These are phyloP conservation scores for Tinamus guttatus DNA, from an alignment of 2,113 vertebrate genomes.

Conservation along the genomic window DNA sequence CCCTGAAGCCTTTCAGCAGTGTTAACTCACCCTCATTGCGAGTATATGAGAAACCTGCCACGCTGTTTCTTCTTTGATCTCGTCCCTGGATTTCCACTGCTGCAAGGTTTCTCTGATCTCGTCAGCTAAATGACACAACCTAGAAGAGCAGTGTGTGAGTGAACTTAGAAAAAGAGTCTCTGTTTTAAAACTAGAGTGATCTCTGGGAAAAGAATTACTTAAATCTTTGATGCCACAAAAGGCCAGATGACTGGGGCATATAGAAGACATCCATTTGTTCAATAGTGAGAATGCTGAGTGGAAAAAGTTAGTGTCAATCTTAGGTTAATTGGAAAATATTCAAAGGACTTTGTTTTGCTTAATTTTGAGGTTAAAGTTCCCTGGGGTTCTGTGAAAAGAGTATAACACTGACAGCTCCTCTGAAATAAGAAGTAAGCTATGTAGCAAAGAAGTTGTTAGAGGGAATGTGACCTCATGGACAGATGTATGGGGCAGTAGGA, in stretches of 20 bases:
- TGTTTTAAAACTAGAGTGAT: constrained; percentile 1
- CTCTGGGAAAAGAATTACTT: background rate
- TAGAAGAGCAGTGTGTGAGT: background rate
- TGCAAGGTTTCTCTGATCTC: constrained; percentile 32
- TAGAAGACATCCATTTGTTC: background rate
- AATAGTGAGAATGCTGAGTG: background rate
- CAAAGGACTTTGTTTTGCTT: constrained; percentile 52
- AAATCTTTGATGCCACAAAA: constrained; percentile 14
- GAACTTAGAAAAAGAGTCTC: background rate
- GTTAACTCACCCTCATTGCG: background rate
- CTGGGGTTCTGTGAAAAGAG: constrained; percentile 27
- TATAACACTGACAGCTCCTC: background rate
- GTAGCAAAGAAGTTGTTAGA: background rate
- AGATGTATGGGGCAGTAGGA: background rate
- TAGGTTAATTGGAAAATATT: constrained; percentile 59
- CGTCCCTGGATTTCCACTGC: constrained; percentile 1
- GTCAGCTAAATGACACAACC: background rate
- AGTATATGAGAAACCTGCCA: background rate
- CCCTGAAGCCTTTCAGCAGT: constrained; percentile 3
- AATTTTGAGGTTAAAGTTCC: constrained; percentile 57
- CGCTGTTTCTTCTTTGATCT: background rate
- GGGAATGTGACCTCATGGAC: background rate
- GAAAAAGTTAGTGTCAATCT: constrained; percentile 21
- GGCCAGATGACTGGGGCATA: background rate
- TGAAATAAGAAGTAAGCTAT: constrained; percentile 30